Evolutionary conservation across 92 coral and sea anemone species (phyloP), one percentile per base, ranked within the genome.

Genomic region (Anthopleura xanthogrammica): DNA sequence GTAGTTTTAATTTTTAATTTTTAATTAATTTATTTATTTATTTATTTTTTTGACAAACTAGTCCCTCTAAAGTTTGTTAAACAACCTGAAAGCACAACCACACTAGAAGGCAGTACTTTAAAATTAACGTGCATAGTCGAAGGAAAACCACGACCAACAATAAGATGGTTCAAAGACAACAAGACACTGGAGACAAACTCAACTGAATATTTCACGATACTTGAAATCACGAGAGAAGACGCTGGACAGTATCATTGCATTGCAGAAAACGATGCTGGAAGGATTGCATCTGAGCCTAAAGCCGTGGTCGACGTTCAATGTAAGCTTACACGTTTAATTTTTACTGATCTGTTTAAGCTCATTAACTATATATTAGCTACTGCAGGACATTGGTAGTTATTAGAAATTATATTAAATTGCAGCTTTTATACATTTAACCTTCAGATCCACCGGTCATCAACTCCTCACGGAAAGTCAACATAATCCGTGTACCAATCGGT

Each of bases 181-280:
- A 58, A 83, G 5, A 81, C 76, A 29, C 5, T 83, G 52, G 52
- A 62, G 60, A 41, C 40, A 9, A 75, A 57, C 56, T 76, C 46
- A 43, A 83, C 8, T 60, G 81, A 55, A 12, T 0, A 7, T 5
- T 77, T 77, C 1, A 41, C 39, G 1, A 54, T 87, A 16, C 70
- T 46, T 41, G 76, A 74, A 36, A 87, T 79, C 14, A 78, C 75
- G 52, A 80, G 87, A 87, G 76, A 82, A 56, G 90, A 90, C 24
- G 88, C 88, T 46, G 90, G 93, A 41, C 81, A 84, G 57, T 90
- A 90, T 57, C 11, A 60, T 24, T 90, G 93, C 50, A 83, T 86
- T 1, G 89, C 93, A 16, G 24, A 54, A 24, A 79, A 75, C 66
- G 54, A 36, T n/a, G 36, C 41, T 65, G 83, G 86, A 16, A 87